A percentile compares a stretch with the other conserved stretches of the same genome.
Conservation (phyloP, 1,140 invertebrate species). For the Anastrepha ludens region DNA sequence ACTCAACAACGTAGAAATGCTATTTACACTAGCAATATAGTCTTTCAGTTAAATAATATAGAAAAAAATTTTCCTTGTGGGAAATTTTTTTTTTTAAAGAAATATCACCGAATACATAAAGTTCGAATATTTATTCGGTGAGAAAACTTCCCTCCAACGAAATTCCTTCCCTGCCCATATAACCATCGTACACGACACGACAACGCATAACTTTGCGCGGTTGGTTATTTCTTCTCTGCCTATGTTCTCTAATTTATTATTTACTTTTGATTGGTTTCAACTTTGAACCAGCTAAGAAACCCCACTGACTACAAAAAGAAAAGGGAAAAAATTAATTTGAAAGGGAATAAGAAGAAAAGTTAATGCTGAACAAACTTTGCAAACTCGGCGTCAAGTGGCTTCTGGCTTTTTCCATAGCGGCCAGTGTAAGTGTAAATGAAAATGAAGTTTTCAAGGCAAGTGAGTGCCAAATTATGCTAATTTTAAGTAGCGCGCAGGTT, state of each 20-base stretch:
- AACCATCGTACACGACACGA: neutral
- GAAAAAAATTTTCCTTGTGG: too few species aligned
- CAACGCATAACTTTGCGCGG: too few species aligned
- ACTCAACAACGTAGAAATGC: too few species aligned
- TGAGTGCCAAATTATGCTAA: neutral
- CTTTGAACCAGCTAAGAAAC: neutral
- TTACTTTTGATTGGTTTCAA: conserved; percentile 26
- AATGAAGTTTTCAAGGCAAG: conserved; percentile 1
- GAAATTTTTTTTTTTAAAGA: too few species aligned
- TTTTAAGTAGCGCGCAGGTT: neutral
- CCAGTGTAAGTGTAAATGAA: conserved; percentile 3
- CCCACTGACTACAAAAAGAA: neutral
- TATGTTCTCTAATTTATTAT: conserved; percentile 19
- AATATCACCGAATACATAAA: too few species aligned
- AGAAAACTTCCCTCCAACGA: too few species aligned
- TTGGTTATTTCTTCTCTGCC: neutral
- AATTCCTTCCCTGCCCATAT: too few species aligned
- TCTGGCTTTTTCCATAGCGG: neutral
- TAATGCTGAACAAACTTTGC: conserved; percentile 28
- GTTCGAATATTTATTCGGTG: too few species aligned
- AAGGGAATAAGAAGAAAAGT: neutral
- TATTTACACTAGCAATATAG: too few species aligned
- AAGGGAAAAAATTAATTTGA: neutral
- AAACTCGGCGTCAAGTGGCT: conserved; percentile 30
- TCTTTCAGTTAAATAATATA: too few species aligned